Conservation (phyloP, 2,797 vertebrate species). For the Masticophis lateralis region DNA sequence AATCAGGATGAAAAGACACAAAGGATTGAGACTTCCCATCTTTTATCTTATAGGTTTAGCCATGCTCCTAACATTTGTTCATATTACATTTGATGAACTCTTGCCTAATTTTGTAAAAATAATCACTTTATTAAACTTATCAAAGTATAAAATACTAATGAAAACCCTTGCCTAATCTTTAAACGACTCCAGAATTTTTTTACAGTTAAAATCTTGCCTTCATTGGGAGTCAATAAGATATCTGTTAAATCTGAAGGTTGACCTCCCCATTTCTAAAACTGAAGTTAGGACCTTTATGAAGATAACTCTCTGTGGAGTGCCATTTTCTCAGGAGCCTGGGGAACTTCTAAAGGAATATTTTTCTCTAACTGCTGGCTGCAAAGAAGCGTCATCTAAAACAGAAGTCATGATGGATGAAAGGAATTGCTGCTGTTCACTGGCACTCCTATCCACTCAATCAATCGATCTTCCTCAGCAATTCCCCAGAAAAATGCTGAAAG, state of each 20-base stretch:
- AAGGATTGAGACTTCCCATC: neutral
- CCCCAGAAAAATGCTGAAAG: neutral
- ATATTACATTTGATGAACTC: neutral
- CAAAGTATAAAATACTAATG: neutral
- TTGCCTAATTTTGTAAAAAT: neutral
- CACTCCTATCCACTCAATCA: neutral
- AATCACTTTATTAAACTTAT: neutral
- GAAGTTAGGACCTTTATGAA: neutral
- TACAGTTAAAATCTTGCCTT: neutral
- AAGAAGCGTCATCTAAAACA: neutral
- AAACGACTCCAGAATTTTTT: neutral
- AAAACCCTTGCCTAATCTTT: neutral
- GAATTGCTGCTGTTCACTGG: neutral
- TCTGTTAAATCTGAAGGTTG: neutral
- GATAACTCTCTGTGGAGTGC: neutral
- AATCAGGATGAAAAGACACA: neutral
- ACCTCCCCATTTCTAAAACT: neutral
- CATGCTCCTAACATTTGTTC: neutral
- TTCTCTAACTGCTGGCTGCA: neutral
- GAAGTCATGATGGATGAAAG: neutral
- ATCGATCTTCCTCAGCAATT: neutral
- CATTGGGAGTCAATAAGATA: neutral
- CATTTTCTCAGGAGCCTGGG: neutral
- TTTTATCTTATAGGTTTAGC: neutral
- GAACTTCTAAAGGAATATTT: neutral